Evolutionary conservation across 2,888 invertebrate genomes (phyloP).

Genomic region (Callosobruchus maculatus): DNA sequence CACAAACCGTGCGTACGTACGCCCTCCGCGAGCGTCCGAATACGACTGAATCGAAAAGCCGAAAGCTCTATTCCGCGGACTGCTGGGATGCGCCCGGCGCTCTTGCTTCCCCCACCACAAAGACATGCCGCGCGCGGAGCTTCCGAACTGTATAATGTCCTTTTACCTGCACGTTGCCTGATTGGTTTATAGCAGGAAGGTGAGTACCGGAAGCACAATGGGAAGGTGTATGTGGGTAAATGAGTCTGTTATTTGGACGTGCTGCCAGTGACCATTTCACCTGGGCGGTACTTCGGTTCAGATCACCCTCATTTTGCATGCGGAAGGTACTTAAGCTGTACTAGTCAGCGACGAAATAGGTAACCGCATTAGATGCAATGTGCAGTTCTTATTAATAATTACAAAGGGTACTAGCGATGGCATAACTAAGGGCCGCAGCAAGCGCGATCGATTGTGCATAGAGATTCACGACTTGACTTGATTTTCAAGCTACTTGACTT

Average conservation of each 20-base stretch:
- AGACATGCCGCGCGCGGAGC: not conserved
- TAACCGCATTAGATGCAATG: too few relatives aligned
- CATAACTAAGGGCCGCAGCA: too few relatives aligned
- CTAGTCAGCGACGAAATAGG: too few relatives aligned
- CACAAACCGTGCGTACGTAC: not conserved
- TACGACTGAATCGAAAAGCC: not conserved
- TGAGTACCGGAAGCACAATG: not conserved
- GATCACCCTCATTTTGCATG: too few relatives aligned
- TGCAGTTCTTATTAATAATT: too few relatives aligned
- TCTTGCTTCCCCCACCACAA: not conserved
- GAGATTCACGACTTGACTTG: too few relatives aligned
- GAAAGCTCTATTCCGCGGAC: not conserved
- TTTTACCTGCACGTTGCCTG: not conserved
- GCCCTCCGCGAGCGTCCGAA: not conserved
- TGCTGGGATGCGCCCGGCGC: not conserved
- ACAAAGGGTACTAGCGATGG: too few relatives aligned
- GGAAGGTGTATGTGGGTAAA: not conserved
- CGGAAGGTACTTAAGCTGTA: too few relatives aligned
- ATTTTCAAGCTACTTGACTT: too few relatives aligned
- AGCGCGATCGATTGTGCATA: too few relatives aligned
- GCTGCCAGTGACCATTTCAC: not conserved
- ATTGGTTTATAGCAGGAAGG: not conserved
- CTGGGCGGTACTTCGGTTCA: not conserved
- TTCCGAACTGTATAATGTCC: not conserved
- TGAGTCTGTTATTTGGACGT: not conserved